Conservation (phyloP, 2,888 invertebrate genomes). For the Pterostichus niger region DNA sequence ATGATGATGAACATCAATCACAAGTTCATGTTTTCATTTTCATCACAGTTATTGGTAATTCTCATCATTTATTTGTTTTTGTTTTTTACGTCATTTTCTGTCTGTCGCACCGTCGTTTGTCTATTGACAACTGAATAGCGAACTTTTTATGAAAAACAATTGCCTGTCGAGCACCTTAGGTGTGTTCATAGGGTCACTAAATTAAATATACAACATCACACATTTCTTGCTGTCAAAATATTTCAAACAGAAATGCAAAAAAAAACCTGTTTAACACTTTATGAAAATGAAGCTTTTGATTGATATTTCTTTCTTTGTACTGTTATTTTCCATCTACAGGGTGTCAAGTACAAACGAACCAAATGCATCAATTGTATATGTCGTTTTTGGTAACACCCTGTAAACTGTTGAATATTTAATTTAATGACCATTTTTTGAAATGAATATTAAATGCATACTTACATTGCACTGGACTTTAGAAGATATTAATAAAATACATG, state of each 20-base stretch:
- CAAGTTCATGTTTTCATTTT: slow-evolving; percentile 35
- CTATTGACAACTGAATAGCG: neutral
- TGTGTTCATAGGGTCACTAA: slow-evolving; percentile 1
- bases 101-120: neutral
- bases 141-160: slow-evolving; percentile 4
- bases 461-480: neutral
- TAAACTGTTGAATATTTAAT: too few species aligned
- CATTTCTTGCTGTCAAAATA: too few species aligned
- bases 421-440: neutral
- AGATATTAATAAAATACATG: too few species aligned
- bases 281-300: too few species aligned
- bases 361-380: neutral
- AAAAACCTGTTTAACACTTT: too few species aligned
- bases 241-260: too few species aligned
- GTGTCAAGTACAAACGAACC: too few species aligned
- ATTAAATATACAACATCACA: neutral
- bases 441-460: slow-evolving; percentile 16
- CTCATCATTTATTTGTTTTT: too few species aligned
- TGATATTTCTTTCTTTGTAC: too few species aligned
- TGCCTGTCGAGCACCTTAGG: slow-evolving; percentile 29
- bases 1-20: slow-evolving; percentile 54
- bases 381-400: neutral
- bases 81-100: slow-evolving; percentile 1
- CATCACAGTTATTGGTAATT: slow-evolving; percentile 64
- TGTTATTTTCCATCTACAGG: too few species aligned